Evolutionary conservation across 2,888 invertebrate genomes (phyloP).

Genomic region (Epinotia demarniana): DNA sequence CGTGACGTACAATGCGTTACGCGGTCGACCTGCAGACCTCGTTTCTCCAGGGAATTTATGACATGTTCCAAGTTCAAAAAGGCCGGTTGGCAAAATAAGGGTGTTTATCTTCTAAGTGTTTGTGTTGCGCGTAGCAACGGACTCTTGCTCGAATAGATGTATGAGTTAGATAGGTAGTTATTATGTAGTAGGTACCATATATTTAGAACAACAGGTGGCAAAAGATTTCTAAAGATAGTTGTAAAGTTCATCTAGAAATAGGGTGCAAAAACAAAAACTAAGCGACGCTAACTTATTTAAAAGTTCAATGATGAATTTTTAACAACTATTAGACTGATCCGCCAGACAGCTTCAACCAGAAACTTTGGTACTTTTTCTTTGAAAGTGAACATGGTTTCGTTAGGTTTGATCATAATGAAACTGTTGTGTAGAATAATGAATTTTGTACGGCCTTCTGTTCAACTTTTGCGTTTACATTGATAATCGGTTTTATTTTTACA

Average conservation of each 20-base stretch:
- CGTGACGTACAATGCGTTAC: no score
- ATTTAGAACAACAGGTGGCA: constrained; percentile 9
- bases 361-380: constrained; percentile 10
- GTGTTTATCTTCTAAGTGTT: not conserved
- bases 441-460: not conserved
- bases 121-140: not conserved
- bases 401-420: not conserved
- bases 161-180: not conserved
- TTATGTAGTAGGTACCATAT: not conserved
- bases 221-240: constrained; percentile 12
- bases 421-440: not conserved
- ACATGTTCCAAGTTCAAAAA: not conserved
- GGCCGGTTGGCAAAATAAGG: not conserved
- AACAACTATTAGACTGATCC: constrained; percentile 38
- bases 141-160: not conserved
- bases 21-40: not conserved
- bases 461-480: no score
- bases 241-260: constrained; percentile 27
- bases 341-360: not conserved
- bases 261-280: constrained; percentile 25
- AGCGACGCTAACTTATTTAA: constrained; percentile 29
- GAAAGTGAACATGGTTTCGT: not conserved
- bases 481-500: no score
- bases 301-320: constrained; percentile 35
- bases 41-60: not conserved